Conservation (phyloP, 2,797 vertebrate genomes). For the Sebastes oblongus region DNA sequence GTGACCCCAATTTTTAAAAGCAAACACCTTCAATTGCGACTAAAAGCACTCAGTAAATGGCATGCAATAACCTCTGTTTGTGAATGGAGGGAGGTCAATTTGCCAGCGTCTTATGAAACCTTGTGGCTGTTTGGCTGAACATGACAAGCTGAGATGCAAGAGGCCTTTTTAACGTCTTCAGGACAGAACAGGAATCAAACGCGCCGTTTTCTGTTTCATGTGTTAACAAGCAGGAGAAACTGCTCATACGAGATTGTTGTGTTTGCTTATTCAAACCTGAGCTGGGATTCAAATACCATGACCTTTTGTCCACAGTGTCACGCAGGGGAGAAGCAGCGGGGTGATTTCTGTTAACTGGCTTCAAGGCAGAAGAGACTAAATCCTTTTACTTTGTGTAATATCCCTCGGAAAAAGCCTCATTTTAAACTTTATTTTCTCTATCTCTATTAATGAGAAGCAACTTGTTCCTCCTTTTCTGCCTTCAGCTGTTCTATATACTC, state of each 20-base stretch:
- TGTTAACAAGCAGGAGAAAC: constrained; percentile 33
- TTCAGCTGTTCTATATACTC: not conserved
- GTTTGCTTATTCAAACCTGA: constrained; percentile 33
- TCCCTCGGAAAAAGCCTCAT: not conserved
- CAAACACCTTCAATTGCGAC: constrained; percentile 51
- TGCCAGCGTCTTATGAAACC: not conserved
- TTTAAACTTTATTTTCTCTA: not conserved
- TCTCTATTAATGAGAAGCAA: constrained; percentile 1
- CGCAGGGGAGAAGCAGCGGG: not conserved
- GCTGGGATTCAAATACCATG: constrained; percentile 50
- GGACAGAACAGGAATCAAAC: constrained; percentile 35
- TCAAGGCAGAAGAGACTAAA: not conserved
- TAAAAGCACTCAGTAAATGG: constrained; percentile 61
- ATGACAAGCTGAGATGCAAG: not conserved
- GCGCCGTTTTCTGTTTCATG: constrained; percentile 4
- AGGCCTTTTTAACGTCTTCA: constrained; percentile 12
- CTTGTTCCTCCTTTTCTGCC: not conserved
- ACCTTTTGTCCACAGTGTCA: constrained; percentile 47
- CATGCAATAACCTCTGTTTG: constrained; percentile 57
- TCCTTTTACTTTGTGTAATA: not conserved
- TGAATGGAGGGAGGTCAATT: constrained; percentile 38
- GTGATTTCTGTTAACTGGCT: constrained; percentile 13
- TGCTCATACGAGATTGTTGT: constrained; percentile 15
- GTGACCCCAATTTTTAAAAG: constrained; percentile 67
- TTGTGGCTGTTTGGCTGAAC: constrained; percentile 19